These are phyloP conservation scores for Calvadosia cruxmelitensis DNA, from an alignment of 30 jellyfish, hydroid and myxozoan genomes.

Conservation along the genomic window DNA sequence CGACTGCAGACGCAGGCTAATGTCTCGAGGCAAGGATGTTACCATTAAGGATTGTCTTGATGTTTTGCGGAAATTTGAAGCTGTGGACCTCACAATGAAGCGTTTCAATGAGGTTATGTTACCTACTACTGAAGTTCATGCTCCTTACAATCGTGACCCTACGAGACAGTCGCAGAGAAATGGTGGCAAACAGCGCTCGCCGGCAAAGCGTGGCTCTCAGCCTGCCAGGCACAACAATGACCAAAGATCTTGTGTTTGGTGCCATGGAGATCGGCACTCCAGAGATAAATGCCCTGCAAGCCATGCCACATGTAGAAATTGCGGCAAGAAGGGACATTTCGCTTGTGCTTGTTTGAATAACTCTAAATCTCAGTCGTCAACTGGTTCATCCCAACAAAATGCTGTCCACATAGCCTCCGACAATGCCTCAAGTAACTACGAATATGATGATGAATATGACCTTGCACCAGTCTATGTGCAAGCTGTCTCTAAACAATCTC, in stretches of 20 bases:
- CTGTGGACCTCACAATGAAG: slow-evolving; percentile 20
- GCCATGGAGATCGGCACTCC: no score
- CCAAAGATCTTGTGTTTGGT: no score
- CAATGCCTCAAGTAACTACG: background rate
- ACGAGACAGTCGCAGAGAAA: slow-evolving; percentile 8
- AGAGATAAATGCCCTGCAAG: slow-evolving; percentile 4
- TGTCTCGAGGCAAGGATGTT: slow-evolving; percentile 5
- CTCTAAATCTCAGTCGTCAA: background rate
- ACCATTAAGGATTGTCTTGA: background rate
- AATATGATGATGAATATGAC: background rate
- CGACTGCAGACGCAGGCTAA: slow-evolving; percentile 16
- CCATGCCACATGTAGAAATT: slow-evolving; percentile 9
- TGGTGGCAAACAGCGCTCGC: no score
- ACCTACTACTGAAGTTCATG: slow-evolving; percentile 5
- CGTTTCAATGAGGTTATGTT: slow-evolving; percentile 13
- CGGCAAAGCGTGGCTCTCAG: no score
- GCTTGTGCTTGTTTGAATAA: background rate
- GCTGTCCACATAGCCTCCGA: background rate
- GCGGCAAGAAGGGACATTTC: slow-evolving; percentile 2
- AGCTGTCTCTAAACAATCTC: background rate
- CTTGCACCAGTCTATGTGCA: background rate
- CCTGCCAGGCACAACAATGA: no score
- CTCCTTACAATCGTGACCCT: slow-evolving; percentile 12
- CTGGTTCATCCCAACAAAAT: background rate
- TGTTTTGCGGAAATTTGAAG: slow-evolving; percentile 14